Base-by-base conservation (phyloP, 2,888 invertebrate genomes). In the Zele albiditarsus region DNA sequence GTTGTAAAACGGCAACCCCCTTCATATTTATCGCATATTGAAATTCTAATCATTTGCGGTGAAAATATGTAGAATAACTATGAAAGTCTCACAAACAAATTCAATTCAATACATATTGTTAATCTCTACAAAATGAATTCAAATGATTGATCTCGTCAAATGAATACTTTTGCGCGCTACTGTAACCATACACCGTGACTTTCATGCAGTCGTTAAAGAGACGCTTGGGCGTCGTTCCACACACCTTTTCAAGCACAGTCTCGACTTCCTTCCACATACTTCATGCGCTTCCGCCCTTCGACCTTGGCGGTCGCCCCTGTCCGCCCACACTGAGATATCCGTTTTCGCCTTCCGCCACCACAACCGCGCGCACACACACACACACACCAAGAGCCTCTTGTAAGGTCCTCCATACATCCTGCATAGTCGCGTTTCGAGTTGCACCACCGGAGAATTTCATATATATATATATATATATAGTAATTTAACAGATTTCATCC, bases 361-460 rank as follows among this genome's bases (percentile, higher is more conserved):
- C 53, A 33, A 46, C 10, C 60, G 65, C 42, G 46, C 33, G 12
- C 42, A 58, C 49, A 65, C 42, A 49, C 16, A 49, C 31, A 31
- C 58, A 25, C 65, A 71, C 25, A 71, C 65, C 67, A 46, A 57
- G 57, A 33, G 68, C 46, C 57, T 20, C 53, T 49, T 53, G 25
- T 73, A 75, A 77, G 77, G 74, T 77, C 78, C 77, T 72, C 31
- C 74, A 71, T 73, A 74, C 69, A 76, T 73, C 74, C 73, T 58
- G 77, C 76, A 73, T 77, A 73, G 74, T 46, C 46, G 75, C 79
- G 79, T 70, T 72, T 57, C 78, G 71, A 73, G 57, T 57, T 53
- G 31, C 31, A 46, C n/a, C n/a, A n/a, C 69, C 33, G 77, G 77
- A 74, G 79, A 79, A 82, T 78, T 84, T 83, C 84, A 82, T 84